Base-by-base conservation (phyloP, 2,888 invertebrate genomes). In the Caenorhabditis sp. region DNA sequence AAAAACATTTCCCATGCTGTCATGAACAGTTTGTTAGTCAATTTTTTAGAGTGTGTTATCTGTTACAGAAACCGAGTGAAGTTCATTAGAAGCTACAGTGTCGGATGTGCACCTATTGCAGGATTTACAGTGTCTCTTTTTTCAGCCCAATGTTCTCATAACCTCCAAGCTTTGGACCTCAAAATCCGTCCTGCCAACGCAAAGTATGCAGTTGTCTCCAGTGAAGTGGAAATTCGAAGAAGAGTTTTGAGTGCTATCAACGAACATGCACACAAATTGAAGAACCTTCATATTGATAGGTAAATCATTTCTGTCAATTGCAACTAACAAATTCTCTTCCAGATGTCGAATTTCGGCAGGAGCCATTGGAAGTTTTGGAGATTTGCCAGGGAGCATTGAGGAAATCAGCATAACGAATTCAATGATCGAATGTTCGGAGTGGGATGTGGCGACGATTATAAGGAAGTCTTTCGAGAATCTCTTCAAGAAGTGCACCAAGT, bases 341-440 rank as follows among this genome's bases (percentile, higher is more conserved):
- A 54, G 70, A 47, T 79, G 70, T 35, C 58, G 79, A 24, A 64
- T 72, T 1, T 64, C 79, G 14, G 47, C 70, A 1, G 70, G 70
- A 41, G 83, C 83, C 7, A 79, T 83, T 14, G 79, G 72, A 64
- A 74, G 70, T 16, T 83, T 83, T n/a, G 79, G 69, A 51, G 74
- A 83, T 24, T 44, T 83, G 12, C 82, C 82, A 3, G 69, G 63
- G 16, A 74, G 31, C 22, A 72, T 83, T 35, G 75, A 83, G 61
- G 74, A 74, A 26, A 61, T 83, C 8, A 63, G 73, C 54, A 83
- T 83, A 22, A 75, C 79, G n/a, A 83, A 79, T 44, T 77, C 69
- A 12, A 56, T 83, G 51, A 83, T 83, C 14, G 47, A 54, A 14
- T 83, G 83, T 44, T 64, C 79, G n/a, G 75, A 79, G 44, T 83